Percentiles rank a stretch among this genome's conserved stretches.
phyloP scores from a whole-genome alignment of 2,797 vertebrate species.

The Neostethus bicornis region DNA sequence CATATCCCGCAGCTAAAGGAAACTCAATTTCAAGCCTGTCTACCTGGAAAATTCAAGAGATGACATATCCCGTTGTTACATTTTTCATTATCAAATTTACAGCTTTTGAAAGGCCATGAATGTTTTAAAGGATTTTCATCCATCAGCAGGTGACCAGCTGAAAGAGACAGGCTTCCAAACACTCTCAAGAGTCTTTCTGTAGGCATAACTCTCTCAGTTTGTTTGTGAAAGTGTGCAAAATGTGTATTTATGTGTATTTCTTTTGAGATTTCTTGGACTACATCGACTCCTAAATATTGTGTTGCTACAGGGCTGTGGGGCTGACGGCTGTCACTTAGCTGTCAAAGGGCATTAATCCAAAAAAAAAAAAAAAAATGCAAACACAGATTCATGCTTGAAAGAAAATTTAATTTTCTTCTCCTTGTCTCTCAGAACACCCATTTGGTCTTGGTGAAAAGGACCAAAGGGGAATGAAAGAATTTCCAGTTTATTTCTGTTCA shows the following conservation, averaged over 20 bases:
- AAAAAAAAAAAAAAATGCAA: constrained; percentile 35
- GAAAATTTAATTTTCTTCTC: constrained; percentile 30
- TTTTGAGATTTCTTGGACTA: constrained; percentile 26
- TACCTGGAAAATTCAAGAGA: constrained; percentile 17
- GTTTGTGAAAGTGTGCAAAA: constrained; percentile 11
- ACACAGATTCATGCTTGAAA: constrained; percentile 28
- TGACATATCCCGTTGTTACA: constrained; percentile 41
- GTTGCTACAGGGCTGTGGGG: constrained; percentile 33
- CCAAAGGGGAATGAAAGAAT: constrained; percentile 39
- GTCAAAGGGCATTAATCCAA: constrained; percentile 62
- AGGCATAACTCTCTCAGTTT: constrained; percentile 19
- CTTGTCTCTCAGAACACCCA: constrained; percentile 10
- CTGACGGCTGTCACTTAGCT: constrained; percentile 69
- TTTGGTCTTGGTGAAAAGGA: constrained; percentile 27
- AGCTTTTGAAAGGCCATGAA: constrained; percentile 60
- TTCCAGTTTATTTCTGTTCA: constrained; percentile 32
- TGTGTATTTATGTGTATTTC: constrained; percentile 16
- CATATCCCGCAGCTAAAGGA: constrained; percentile 11
- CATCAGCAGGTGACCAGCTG: constrained; percentile 49
- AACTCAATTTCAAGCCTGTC: constrained; percentile 19
- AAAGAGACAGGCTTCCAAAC: constrained; percentile 43
- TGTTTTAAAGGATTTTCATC: constrained; percentile 44
- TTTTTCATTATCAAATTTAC: constrained; percentile 41
- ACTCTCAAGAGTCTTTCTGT: constrained; percentile 26
- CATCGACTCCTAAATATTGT: constrained; percentile 33